Conservation (phyloP, 2,113 vertebrate genomes). For the Sebastes fasciatus region DNA sequence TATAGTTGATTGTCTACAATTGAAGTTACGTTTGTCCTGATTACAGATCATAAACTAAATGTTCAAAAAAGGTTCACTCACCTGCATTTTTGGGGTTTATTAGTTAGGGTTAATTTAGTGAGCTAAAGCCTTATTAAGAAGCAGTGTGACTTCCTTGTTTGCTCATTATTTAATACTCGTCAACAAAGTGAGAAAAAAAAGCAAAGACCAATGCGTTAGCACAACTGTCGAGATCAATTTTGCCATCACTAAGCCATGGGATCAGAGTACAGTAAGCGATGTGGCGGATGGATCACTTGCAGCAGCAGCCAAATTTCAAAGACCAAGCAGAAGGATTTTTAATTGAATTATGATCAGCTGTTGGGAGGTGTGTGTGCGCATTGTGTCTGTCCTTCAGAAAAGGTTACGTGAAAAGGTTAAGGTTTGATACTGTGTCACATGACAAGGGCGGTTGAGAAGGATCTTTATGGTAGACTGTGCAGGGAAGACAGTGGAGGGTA, state of each 20-base stretch:
- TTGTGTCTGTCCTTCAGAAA: conserved; percentile 28
- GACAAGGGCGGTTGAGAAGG: conserved; percentile 32
- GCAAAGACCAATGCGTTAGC: conserved; percentile 53
- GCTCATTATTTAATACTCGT: conserved; percentile 59
- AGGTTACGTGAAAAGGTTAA: conserved; percentile 55
- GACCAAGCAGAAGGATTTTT: conserved; percentile 61
- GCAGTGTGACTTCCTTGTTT: conserved; percentile 69
- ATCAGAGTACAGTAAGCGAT: conserved; percentile 50
- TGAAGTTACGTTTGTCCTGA: conserved; percentile 16
- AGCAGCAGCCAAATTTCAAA: conserved; percentile 71
- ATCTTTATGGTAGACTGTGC: conserved; percentile 41
- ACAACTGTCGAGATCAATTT: conserved; percentile 56
- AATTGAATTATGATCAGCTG: conserved; percentile 46
- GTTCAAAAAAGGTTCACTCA: conserved; percentile 71
- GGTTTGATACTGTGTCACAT: conserved; percentile 35
- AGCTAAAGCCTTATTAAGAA: conserved; percentile 73
- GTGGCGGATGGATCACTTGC: conserved; percentile 48
- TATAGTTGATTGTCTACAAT: conserved; percentile 1
- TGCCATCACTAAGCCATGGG: conserved; percentile 47
- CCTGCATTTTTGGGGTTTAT: conserved; percentile 68
- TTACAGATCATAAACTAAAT: conserved; percentile 7
- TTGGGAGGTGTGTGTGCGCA: conserved; percentile 31
- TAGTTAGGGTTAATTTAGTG: conserved; percentile 71
- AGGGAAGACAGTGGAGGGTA: conserved; percentile 17
- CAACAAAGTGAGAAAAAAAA: conserved; percentile 52